Evolutionary conservation across 2,888 invertebrate species (phyloP).

Genomic region (Merodon equestris): DNA sequence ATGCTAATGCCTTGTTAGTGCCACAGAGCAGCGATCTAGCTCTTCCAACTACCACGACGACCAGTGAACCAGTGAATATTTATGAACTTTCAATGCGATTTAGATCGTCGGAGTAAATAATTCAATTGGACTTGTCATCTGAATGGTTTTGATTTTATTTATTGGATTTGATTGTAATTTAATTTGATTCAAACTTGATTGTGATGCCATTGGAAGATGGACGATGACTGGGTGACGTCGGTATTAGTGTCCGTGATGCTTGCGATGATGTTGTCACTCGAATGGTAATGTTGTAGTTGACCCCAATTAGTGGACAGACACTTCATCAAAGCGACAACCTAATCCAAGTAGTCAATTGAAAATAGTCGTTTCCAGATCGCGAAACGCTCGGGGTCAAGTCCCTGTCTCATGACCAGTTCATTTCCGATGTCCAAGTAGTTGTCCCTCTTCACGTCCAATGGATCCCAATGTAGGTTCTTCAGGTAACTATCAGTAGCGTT

Average conservation of each 20-base stretch:
- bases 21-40: no score
- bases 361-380: constrained; percentile 70
- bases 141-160: constrained; percentile 64
- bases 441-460: constrained; percentile 70
- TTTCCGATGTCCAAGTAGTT: constrained; percentile 75
- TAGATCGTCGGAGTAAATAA: constrained; percentile 71
- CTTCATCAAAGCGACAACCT: no score
- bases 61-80: constrained; percentile 62
- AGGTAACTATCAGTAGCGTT: constrained; percentile 73
- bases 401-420: constrained; percentile 70
- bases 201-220: constrained; percentile 50
- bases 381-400: constrained; percentile 67
- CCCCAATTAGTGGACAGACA: not conserved
- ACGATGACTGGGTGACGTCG: constrained; percentile 1
- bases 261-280: constrained; percentile 47
- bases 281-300: constrained; percentile 3
- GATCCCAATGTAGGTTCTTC: constrained; percentile 72
- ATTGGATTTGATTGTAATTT: constrained; percentile 69
- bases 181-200: constrained; percentile 68
- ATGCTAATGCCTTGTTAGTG: constrained; percentile 66
- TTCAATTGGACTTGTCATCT: constrained; percentile 71
- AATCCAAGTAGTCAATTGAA: constrained; percentile 39
- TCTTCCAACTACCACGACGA: constrained; percentile 3
- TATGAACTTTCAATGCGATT: constrained; percentile 62
- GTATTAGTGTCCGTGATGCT: constrained; percentile 57